A percentile compares a stretch with the other conserved stretches of the same genome.
These are phyloP conservation scores for Troides aeacus DNA, from an alignment of 2,888 invertebrate species.

Conservation along the genomic window DNA sequence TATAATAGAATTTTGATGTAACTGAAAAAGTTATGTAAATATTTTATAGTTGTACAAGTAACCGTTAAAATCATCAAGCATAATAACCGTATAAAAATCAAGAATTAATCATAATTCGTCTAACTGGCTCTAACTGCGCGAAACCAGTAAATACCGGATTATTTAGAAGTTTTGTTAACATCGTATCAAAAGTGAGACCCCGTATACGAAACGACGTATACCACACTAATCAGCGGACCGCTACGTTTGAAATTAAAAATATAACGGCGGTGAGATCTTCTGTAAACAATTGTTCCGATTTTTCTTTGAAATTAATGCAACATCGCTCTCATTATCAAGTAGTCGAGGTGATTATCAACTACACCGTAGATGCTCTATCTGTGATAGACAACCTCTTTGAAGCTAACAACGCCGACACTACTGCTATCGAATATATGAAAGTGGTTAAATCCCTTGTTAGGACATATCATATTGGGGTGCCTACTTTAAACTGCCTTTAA, in stretches of 20 bases:
- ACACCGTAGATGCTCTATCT: slow-evolving; percentile 38
- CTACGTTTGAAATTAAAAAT: slow-evolving; percentile 68
- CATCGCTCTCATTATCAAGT: slow-evolving; percentile 55
- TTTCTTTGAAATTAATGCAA: slow-evolving; percentile 61
- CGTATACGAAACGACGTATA: slow-evolving; percentile 30
- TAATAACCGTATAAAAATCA: not conserved
- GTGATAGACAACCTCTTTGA: slow-evolving; percentile 10
- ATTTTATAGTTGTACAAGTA: not conserved
- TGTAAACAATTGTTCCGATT: slow-evolving; percentile 64
- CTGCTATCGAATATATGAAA: not conserved
- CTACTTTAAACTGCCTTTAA: too few species aligned
- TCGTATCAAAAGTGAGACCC: not conserved
- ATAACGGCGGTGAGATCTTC: slow-evolving; percentile 60
- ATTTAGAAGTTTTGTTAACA: not conserved
- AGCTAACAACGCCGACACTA: slow-evolving; percentile 1
- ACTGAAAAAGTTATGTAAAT: too few species aligned
- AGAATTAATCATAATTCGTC: not conserved
- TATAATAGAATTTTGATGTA: too few species aligned
- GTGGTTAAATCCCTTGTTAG: too few species aligned
- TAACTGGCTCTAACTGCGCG: not conserved
- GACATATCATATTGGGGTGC: too few species aligned
- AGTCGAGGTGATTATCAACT: slow-evolving; percentile 34
- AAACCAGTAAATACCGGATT: not conserved
- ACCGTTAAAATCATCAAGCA: not conserved
- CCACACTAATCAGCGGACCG: slow-evolving; percentile 48